Base-by-base conservation (phyloP, 2,888 invertebrate genomes). In the Drosophila anomelani region DNA sequence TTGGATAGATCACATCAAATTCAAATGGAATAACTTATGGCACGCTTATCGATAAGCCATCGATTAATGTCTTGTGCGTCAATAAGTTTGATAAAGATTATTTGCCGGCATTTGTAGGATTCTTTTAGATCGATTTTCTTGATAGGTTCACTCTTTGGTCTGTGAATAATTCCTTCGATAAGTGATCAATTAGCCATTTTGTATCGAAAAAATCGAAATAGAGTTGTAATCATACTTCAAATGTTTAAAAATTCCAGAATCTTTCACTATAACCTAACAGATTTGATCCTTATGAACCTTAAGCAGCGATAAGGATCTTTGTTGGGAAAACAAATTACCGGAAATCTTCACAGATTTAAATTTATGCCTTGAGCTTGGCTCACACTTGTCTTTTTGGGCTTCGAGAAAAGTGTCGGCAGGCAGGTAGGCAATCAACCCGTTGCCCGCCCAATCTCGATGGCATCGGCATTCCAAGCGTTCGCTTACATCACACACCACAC, bases 401-500 rank as follows among this genome's bases (percentile, higher is more conserved):
- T 59, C 26, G 49, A 62, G 34, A 62, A 75, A 78, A 75, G 55
- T 41, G 53, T 71, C 56, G 60, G 59, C 76, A 81, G 56, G 34
- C 10, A 20, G 20, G 29, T 29, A 46, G 46, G 23, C 54, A 38
- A 47, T 72, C 69, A 80, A 83, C 81, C 76, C 70, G 84, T 78
- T 68, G 59, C 43, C 69, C 56, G 67, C 44, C 69, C 56, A 61
- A 55, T 77, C 56, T 44, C 39, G 34, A 38, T 49, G 53, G 41
- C 68, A 51, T 51, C 57, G 51, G 51, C 69, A 51, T 53, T 51
- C 70, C 67, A 54, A 26, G 34, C 54, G 44, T 36, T 36, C 49
- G 68, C 62, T 78, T 78, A 81, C 81, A 78, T 78, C 78, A 78
- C 46, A 64, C 51, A 51, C 34, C 13, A 5, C 15, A 23, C 44